Base-by-base conservation (phyloP, 2,888 invertebrate genomes). In the Drosophila limbata region DNA sequence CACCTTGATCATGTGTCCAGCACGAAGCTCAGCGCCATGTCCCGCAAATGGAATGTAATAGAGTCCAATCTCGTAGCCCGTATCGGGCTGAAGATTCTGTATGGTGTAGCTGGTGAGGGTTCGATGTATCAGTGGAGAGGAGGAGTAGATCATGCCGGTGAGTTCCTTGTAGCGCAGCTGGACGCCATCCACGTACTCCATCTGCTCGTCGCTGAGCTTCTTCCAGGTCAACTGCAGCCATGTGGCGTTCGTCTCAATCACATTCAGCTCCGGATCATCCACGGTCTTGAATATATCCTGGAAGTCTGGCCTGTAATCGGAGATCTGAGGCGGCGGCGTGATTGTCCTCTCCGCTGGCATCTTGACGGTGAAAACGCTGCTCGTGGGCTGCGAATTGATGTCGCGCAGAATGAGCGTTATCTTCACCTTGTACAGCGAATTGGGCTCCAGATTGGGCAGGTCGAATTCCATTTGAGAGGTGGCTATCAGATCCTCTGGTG, bases 391-490 rank as follows among this genome's bases (percentile, higher is more conserved):
- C 51, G 96, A 96, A 5, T 95, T 95, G 5, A 97, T 91, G 82
- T 97, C 96, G 69, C 96, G 94, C 11, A 98, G 93, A 48, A 95
- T 95, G 13, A 97, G 94, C 10, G 96, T 96, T 1, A 97, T 97
- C 91, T 96, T 95, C 19, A 98, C 95, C 91, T 95, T 96, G 91
- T 98, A 98, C 37, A 95, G 94, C 0, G 97, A 97, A 67, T 96
- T 95, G 0, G 97, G 95, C 81, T 95, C 94, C 53, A 98, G 93
- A 1, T 95, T 95, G 10, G 95, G 94, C 55, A 98, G 92, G 73
- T 97, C 95, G 93, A 98, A 97, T 92, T 97, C 97, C 70, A 98
- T 93, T 69, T 97, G 96, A 5, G 96, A 95, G 6, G 97, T 97
- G 1, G 96, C 96, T 66, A 98, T 96, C 6, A 97, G 93, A 90